Percentiles rank a stretch among this genome's conserved stretches.
phyloP scores from a whole-genome alignment of 2,888 invertebrate species.

The Ommatoiulus sabulosus region DNA sequence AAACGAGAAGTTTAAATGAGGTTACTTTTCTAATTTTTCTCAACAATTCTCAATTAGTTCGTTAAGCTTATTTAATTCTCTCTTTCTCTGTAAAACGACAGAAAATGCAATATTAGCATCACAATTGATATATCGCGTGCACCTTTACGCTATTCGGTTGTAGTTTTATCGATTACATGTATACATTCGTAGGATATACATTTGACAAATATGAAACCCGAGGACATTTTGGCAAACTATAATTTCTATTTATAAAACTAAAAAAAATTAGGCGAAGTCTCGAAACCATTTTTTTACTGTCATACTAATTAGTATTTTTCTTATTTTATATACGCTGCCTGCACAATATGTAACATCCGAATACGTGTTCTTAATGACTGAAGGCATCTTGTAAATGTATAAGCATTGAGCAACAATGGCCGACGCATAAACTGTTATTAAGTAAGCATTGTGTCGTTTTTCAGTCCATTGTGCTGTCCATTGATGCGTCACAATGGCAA shows the following conservation, averaged over 20 bases:
- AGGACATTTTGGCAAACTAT: slow-evolving; percentile 35
- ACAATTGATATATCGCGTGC: too few species aligned
- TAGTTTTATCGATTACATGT: slow-evolving; percentile 7
- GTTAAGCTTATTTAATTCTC: too few species aligned
- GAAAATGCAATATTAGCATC: too few species aligned
- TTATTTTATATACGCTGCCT: slow-evolving; percentile 11
- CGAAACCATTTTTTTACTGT: background rate
- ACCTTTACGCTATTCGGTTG: background rate
- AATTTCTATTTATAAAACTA: slow-evolving; percentile 2
- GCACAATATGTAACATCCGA: slow-evolving; percentile 46
- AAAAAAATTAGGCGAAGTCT: background rate
- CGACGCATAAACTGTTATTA: slow-evolving; percentile 4
- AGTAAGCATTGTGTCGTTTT: slow-evolving; percentile 16
- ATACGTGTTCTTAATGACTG: slow-evolving; percentile 28
- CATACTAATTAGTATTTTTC: slow-evolving; percentile 8
- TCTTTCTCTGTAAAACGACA: too few species aligned
- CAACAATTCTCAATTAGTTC: too few species aligned
- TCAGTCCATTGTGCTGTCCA: slow-evolving; percentile 29
- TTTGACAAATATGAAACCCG: background rate
- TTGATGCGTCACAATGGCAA: slow-evolving; percentile 45
- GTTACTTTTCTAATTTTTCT: too few species aligned
- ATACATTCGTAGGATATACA: background rate
- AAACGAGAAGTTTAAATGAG: too few species aligned
- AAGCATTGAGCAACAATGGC: background rate
- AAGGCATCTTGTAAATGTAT: slow-evolving; percentile 46